Percentiles rank a stretch among this genome's conserved stretches.
These are phyloP conservation scores for Entomobrya multifasciata DNA, from an alignment of 2,888 invertebrate species.

Conservation along the genomic window DNA sequence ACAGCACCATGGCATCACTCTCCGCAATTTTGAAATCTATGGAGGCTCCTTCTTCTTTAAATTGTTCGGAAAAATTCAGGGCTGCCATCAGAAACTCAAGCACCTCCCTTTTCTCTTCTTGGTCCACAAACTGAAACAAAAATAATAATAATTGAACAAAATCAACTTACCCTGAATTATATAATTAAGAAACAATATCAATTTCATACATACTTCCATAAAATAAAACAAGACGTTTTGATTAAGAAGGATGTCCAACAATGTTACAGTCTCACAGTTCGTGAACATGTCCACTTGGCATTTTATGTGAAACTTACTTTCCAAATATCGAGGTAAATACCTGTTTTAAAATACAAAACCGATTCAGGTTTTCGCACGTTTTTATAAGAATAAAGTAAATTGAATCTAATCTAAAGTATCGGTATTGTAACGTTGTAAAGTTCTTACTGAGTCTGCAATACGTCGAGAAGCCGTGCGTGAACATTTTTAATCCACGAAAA, in stretches of 20 bases:
- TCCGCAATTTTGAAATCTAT: conserved; percentile 84
- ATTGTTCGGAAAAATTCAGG: conserved; percentile 91
- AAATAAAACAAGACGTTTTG: conserved; percentile 96
- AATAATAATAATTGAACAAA: conserved; percentile 9
- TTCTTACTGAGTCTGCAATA: conserved; percentile 68
- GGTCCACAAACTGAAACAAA: conserved; percentile 89
- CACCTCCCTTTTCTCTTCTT: conserved; percentile 88
- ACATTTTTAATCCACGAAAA: conserved; percentile 74
- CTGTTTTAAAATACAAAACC: conserved; percentile 81
- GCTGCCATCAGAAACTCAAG: conserved; percentile 95
- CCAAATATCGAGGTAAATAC: conserved; percentile 89
- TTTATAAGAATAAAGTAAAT: too few species aligned
- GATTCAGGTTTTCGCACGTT: too few species aligned
- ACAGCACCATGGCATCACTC: conserved; percentile 96
- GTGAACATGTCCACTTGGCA: conserved; percentile 96
- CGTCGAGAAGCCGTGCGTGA: conserved; percentile 59
- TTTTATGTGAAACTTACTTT: conserved; percentile 93
- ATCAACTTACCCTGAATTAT: not conserved
- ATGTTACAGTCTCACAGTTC: conserved; percentile 86
- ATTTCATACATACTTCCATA: conserved; percentile 86
- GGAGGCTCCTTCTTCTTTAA: conserved; percentile 83
- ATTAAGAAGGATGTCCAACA: conserved; percentile 94
- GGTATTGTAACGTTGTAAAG: too few species aligned
- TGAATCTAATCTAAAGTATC: too few species aligned
- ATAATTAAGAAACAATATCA: not conserved